Base-by-base conservation (phyloP, 1,140 invertebrate genomes). In the Drosophila pachea region DNA sequence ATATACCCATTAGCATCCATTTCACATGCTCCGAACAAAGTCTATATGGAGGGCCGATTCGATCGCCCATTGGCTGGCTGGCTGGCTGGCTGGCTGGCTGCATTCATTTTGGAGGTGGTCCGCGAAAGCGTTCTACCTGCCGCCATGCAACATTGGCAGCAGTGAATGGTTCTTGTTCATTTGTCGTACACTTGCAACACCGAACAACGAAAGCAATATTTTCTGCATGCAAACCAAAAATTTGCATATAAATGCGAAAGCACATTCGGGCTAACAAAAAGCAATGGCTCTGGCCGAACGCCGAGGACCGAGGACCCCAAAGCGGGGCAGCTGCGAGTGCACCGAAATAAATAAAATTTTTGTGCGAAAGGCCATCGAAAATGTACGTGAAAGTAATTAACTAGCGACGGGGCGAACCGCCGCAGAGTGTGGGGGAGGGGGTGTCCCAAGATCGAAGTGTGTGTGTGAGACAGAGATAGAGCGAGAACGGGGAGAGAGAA, bases 201-300 rank as follows among this genome's bases (percentile, higher is more conserved):
- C 73, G 22, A 22, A 3, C 68, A 54, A 62, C 59, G 66, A 84
- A 67, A 81, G 81, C 81, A 69, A 84, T 79, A 84, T 84, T 86
- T 84, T 86, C 54, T 55, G 69, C 83, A 87, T 83, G 83, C 83
- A 83, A 87, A 79, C 78, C 67, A 74, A 86, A 86, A 87, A 87
- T 87, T 87, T 83, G 83, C 83, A 87, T 87, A 87, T 87, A 87
- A 87, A 87, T 87, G 78, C 54, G 81, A 87, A 87, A 87, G 87
- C 76, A 78, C 83, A 87, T 87, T 87, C 78, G 71, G 78, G 78
- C 79, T 84, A 84, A 83, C 78, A 83, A 78, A 79, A 79, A 68
- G 58, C 63, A 59, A 47, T 35, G 54, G 45, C 36, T 52, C 40
- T 33, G n/a, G 40, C 40, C 22, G 22, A 42, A n/a, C 40, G 4